Percentiles rank a stretch among this genome's conserved stretches.
phyloP scores from a whole-genome alignment of 2,888 invertebrate genomes.

The Odontocolon sp. region DNA sequence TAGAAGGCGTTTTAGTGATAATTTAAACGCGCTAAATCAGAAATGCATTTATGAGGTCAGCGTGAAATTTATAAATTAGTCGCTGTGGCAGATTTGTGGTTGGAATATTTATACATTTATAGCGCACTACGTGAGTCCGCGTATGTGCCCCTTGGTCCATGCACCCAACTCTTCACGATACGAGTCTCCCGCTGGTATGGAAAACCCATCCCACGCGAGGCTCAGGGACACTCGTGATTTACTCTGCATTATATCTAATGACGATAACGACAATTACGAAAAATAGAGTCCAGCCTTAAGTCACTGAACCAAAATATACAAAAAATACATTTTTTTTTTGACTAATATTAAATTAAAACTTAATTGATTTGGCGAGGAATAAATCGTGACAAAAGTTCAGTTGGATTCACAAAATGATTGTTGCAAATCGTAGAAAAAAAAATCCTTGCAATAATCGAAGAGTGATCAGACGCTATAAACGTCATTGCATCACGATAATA shows the following conservation, averaged over 20 bases:
- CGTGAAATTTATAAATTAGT: constrained; percentile 79
- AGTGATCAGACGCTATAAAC: too few relatives aligned
- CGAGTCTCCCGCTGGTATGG: constrained; percentile 66
- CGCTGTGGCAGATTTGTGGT: constrained; percentile 76
- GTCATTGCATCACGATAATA: constrained; percentile 42
- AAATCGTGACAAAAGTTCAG: too few relatives aligned
- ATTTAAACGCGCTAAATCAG: constrained; percentile 78
- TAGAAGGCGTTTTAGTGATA: constrained; percentile 77
- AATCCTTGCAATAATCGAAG: too few relatives aligned
- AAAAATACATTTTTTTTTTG: too few relatives aligned
- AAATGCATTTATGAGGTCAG: constrained; percentile 76
- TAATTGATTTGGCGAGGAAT: too few relatives aligned
- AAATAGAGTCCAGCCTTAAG: background rate
- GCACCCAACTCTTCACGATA: constrained; percentile 10
- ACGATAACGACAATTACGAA: background rate
- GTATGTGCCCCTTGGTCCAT: constrained; percentile 26
- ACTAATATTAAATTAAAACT: too few relatives aligned
- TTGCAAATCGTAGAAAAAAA: too few relatives aligned
- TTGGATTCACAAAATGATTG: too few relatives aligned
- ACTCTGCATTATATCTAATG: constrained; percentile 52
- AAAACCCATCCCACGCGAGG: constrained; percentile 61
- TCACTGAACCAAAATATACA: too few relatives aligned
- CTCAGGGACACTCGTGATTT: constrained; percentile 61
- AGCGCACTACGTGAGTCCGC: constrained; percentile 57
- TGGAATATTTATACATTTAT: constrained; percentile 69